These are phyloP conservation scores for Acyrthosiphon pisum DNA, from an alignment of 1,140 invertebrate species.

Conservation along the genomic window DNA sequence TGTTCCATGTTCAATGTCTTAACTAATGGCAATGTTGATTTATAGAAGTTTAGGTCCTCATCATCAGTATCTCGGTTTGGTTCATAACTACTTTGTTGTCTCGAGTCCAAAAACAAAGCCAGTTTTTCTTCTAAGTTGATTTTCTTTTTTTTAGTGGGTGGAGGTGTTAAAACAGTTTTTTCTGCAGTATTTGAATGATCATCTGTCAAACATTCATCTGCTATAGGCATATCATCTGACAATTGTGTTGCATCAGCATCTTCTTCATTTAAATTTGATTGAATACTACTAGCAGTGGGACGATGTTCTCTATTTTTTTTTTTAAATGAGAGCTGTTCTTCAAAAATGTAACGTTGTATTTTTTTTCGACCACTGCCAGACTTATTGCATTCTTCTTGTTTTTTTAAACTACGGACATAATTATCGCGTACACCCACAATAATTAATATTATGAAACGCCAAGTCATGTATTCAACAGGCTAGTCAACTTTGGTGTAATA, in stretches of 20 bases:
- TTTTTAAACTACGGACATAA: constrained; percentile 35
- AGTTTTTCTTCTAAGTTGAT: constrained; percentile 40
- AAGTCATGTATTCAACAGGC: no score
- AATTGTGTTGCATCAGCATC: constrained; percentile 40
- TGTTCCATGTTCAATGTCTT: constrained; percentile 28
- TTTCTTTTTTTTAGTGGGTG: no score
- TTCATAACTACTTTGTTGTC: constrained; percentile 43
- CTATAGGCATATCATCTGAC: background rate
- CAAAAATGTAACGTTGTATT: constrained; percentile 35
- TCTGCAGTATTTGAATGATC: no score
- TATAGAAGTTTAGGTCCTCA: constrained; percentile 43
- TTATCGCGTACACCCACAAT: constrained; percentile 39
- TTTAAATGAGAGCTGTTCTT: constrained; percentile 33
- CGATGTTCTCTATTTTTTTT: constrained; percentile 35
- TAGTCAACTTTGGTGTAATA: no score
- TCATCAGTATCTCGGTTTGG: constrained; percentile 42
- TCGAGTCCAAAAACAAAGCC: constrained; percentile 41
- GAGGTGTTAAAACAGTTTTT: no score
- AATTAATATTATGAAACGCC: no score
- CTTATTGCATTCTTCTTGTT: constrained; percentile 30
- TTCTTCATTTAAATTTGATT: constrained; percentile 31
- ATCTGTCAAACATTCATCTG: no score
- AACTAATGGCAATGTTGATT: constrained; percentile 45
- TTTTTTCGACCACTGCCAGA: constrained; percentile 29
- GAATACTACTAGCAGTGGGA: constrained; percentile 27